Evolutionary conservation across 2,797 vertebrate genomes (phyloP), one percentile per base, ranked within the genome.

Genomic region (Ambastaia sidthimunki): DNA sequence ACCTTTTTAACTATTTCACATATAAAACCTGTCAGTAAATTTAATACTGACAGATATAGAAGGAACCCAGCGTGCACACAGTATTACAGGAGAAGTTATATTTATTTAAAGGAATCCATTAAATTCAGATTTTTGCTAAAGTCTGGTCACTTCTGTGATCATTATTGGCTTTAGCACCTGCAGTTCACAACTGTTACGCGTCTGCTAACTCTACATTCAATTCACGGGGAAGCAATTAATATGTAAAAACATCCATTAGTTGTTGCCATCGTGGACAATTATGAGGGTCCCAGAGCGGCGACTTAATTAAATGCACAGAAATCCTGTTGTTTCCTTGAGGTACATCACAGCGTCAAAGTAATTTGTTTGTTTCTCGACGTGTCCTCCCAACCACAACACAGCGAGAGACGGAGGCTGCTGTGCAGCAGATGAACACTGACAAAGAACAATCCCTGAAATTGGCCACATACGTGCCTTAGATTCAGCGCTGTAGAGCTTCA

Each of bases 281-380:
- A 76, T 16, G 59, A 80, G 70, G 9, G 47, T 71, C 41, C 71
- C 71, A 21, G 82, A 80, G 71, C 31, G 77, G 47, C 23, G 4
- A 62, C 67, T 78, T 84, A 81, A 86, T 86, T 86, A 84, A 82
- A 82, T 82, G 71, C n/a, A 55, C 0, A 52, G 78, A 71, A 76
- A 65, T 55, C 37, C 34, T 31, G 67, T 71, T 72, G 83, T 54
- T 76, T 76, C 77, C 55, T 4, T 25, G 71, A 82, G 71, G 70
- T 72, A 72, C 76, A 78, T 73, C 67, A 59, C 34, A 71, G 34
- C 25, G 31, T 63, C 23, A 15, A 71, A 75, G 74, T 76, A 72
- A 75, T 86, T 84, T 84, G 82, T 76, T 77, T 80, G 72, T 80
- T 81, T 82, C 80, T 81, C 68, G 28, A 66, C 25, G 60, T 76